Percentiles rank a stretch among this genome's conserved stretches.
phyloP scores from a whole-genome alignment of 2,888 invertebrate species.

The Marronus borbonicus region DNA sequence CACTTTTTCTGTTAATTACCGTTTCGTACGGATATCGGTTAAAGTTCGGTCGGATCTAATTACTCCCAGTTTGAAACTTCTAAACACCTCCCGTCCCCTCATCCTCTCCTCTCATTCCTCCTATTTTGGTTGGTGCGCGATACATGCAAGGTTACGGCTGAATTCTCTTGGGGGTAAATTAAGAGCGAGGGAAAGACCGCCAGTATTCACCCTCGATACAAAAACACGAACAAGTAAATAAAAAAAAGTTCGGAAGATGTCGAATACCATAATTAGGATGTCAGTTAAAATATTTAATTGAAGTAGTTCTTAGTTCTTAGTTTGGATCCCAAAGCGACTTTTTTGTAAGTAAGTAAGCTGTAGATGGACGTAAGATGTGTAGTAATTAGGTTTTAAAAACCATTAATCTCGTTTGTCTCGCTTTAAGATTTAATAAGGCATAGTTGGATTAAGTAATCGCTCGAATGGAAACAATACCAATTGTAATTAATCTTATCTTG shows the following conservation, averaged over 20 bases:
- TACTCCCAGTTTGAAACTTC: background rate
- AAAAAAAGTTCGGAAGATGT: background rate
- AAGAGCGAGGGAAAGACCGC: background rate
- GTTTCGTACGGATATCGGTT: conserved; percentile 4
- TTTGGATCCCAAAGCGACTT: background rate
- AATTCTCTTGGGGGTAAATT: too few species aligned
- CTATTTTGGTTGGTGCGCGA: too few species aligned
- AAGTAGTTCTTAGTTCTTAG: background rate
- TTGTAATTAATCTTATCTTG: too few species aligned
- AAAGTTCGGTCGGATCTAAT: background rate
- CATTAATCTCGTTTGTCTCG: background rate
- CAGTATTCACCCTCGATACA: background rate
- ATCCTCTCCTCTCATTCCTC: background rate
- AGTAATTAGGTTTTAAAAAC: background rate
- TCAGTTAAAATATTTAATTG: conserved; percentile 43
- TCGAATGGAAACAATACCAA: background rate
- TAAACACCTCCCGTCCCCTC: background rate
- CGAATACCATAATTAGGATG: conserved; percentile 38
- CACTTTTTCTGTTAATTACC: conserved; percentile 13
- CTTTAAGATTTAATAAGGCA: background rate
- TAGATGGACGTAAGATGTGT: background rate
- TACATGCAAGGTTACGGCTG: too few species aligned
- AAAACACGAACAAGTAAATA: background rate
- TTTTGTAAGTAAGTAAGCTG: background rate
- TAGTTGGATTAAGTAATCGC: background rate